Conservation (phyloP, 2,113 vertebrate genomes). For the Halichoeres trimaculatus region DNA sequence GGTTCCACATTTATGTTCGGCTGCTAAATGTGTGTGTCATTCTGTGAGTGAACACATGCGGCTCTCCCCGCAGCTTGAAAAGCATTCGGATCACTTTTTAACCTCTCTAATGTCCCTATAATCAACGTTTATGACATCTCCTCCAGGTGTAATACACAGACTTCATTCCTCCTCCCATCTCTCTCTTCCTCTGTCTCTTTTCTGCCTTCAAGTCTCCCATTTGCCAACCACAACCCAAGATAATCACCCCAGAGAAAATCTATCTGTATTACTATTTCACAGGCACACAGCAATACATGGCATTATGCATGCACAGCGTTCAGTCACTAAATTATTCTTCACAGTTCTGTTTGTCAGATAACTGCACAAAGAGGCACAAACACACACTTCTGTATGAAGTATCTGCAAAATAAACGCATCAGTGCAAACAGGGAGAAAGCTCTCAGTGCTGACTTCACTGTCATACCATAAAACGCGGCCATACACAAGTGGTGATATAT, state of each 20-base stretch:
- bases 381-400: too few relatives aligned
- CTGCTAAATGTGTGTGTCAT: not conserved
- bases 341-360: constrained; percentile 35
- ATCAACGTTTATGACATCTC: constrained; percentile 32
- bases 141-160: not conserved
- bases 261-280: constrained; percentile 50
- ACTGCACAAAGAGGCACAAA: not conserved
- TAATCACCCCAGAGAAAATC: constrained; percentile 58
- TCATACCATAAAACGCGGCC: too few relatives aligned
- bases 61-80: not conserved
- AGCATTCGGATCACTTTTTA: constrained; percentile 15
- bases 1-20: not conserved
- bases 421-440: not conserved
- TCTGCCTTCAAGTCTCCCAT: constrained; percentile 33
- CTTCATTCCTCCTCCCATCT: too few relatives aligned
- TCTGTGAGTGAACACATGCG: not conserved
- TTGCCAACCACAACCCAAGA: constrained; percentile 28
- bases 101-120: constrained; percentile 13
- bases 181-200: not conserved
- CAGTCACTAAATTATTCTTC: constrained; percentile 42
- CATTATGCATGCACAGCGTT: constrained; percentile 42
- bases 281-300: constrained; percentile 31
- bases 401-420: not conserved
- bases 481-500: not conserved
- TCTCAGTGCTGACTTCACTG: too few relatives aligned